Percentiles rank a stretch among this genome's conserved stretches.
These are phyloP conservation scores for Pampusana beccarii DNA, from an alignment of 2,113 vertebrate species.

Conservation along the genomic window DNA sequence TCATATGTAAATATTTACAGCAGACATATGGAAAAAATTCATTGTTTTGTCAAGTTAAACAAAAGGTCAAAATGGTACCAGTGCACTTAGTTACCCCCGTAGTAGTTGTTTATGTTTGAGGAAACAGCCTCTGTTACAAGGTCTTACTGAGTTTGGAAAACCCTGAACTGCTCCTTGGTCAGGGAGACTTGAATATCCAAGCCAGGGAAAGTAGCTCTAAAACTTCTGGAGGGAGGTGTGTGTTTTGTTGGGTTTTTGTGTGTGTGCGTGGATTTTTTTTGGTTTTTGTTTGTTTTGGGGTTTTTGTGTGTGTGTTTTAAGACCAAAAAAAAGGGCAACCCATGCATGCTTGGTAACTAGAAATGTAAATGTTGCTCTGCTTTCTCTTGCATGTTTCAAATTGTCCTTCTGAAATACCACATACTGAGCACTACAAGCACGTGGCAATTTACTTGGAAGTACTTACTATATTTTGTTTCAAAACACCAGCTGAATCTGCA, in stretches of 20 bases:
- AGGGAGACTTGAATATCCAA: background rate
- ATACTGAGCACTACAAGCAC: background rate
- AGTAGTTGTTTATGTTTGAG: background rate
- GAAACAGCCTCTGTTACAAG: conserved; percentile 30
- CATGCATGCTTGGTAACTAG: background rate
- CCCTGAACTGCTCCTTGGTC: background rate
- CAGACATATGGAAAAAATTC: background rate
- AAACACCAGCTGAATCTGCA: background rate
- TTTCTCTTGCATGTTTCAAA: background rate
- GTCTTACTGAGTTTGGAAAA: background rate
- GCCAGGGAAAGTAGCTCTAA: background rate
- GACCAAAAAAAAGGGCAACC: no score
- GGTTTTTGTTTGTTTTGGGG: no score
- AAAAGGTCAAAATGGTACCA: background rate
- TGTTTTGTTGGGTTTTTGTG: background rate
- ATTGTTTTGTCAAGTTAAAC: background rate
- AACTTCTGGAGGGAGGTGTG: background rate
- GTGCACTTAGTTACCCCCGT: background rate
- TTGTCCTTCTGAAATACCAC: background rate
- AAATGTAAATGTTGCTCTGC: background rate
- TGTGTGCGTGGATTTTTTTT: no score
- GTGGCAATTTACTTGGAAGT: background rate
- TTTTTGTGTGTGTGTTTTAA: no score
- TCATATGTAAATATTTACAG: background rate
- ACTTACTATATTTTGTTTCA: background rate